Evolutionary conservation across 2,888 invertebrate species (phyloP), one percentile per base, ranked within the genome.

Genomic region (Cantharis nigra): DNA sequence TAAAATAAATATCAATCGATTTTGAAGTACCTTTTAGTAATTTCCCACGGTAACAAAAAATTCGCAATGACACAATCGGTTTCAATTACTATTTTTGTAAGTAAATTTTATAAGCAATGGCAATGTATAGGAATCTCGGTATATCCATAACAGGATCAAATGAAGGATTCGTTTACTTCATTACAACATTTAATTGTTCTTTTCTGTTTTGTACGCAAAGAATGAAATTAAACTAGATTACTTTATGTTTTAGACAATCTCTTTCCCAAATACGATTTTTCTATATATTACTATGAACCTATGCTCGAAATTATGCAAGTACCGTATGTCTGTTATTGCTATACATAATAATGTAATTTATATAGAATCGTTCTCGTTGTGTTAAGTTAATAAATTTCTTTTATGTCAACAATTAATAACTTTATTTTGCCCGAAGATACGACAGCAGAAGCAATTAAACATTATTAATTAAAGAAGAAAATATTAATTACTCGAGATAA

Each of bases 51-150:
- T 79, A 79, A 79, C 67, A 23, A 72, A 78, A 74, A 77, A 77
- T 71, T 69, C 49, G 76, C 74, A 76, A 64, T 75, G 74, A 74
- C 74, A 74, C 74, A 71, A 81, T 82, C 80, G 80, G 78, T 76
- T 80, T 78, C 79, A 80, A 81, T 81, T 83, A 79, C 79, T 79
- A 81, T 82, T 83, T 83, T 83, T 83, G 83, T 81, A 83, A 81
- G 83, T 82, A 83, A 81, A 82, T 84, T 84, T 83, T 82, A 81
- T 82, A 83, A 80, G 79, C 82, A 79, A 80, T 30, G 79, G 79
- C 82, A 79, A 80, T 30, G 79, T 80, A 78, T 81, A 75, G 72
- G 71, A 81, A 81, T 83, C 80, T 79, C 75, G 82, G 80, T 74
- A 76, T 83, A 72, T 74, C 83, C 83, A 80, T 84, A 83, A 80